Evolutionary conservation across 2,797 vertebrate species (phyloP).

Genomic region (Hippoglossus hippoglossus): DNA sequence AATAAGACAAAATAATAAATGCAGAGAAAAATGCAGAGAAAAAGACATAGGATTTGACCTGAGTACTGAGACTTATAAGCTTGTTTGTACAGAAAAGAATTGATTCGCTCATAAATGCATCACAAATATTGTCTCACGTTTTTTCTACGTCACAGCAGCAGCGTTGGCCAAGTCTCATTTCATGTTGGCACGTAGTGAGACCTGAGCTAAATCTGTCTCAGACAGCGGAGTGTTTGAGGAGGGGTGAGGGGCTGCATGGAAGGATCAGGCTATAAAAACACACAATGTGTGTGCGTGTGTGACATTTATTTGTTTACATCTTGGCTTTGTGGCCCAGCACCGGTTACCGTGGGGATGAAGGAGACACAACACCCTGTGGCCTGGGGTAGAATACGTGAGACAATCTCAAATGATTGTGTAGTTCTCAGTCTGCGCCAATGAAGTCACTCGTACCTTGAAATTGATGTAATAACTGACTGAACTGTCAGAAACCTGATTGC

Average conservation of each 20-base stretch:
- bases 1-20: too few relatives aligned
- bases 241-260: neutral
- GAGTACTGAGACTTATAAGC: neutral
- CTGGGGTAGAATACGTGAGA: neutral
- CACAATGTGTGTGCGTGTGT: neutral
- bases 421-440: neutral
- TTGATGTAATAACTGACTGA: neutral
- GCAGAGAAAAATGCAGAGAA: too few relatives aligned
- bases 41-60: too few relatives aligned
- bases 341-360: neutral
- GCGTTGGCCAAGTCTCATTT: neutral
- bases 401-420: neutral
- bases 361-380: neutral
- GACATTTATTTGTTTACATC: conserved; percentile 30
- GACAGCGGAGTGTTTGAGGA: conserved; percentile 3
- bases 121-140: neutral
- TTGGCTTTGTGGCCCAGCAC: conserved; percentile 14
- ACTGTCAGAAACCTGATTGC: too few relatives aligned
- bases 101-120: neutral
- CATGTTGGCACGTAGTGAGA: neutral
- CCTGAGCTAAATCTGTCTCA: conserved; percentile 9
- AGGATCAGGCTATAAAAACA: conserved; percentile 1
- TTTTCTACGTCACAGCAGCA: neutral
- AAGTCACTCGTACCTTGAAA: neutral
- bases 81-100: neutral